These are phyloP conservation scores for Amphimallon solstitiale DNA, from an alignment of 2,888 invertebrate genomes.

Conservation along the genomic window DNA sequence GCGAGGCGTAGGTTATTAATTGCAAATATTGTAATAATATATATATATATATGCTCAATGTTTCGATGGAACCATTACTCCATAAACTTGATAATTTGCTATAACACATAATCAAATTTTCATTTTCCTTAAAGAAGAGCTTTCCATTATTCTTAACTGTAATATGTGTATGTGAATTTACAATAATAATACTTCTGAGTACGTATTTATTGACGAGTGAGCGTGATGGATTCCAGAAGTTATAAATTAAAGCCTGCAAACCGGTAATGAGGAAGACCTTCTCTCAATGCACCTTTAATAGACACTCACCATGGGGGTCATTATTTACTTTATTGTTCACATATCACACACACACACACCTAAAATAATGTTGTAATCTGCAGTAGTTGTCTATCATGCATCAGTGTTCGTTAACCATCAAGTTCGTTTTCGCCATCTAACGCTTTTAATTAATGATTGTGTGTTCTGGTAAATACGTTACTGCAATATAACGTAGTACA, in stretches of 20 bases:
- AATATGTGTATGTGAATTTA: too few relatives aligned
- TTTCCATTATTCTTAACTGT: too few relatives aligned
- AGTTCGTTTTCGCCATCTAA: slow-evolving; percentile 19
- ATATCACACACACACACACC: background rate
- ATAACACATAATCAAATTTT: too few relatives aligned
- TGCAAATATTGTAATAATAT: too few relatives aligned
- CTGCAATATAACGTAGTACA: background rate
- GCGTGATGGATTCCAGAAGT: slow-evolving; percentile 5
- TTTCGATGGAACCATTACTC: too few relatives aligned
- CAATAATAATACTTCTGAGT: too few relatives aligned
- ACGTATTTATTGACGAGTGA: background rate
- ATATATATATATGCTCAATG: too few relatives aligned
- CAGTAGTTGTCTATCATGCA: slow-evolving; percentile 26
- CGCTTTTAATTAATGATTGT: slow-evolving; percentile 30
- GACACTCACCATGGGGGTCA: slow-evolving; percentile 2
- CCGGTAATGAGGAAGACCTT: slow-evolving; percentile 19
- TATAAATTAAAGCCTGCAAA: slow-evolving; percentile 19
- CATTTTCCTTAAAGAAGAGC: too few relatives aligned
- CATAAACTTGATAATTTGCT: too few relatives aligned
- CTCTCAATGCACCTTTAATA: background rate
- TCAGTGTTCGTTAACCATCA: slow-evolving; percentile 27
- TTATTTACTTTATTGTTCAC: slow-evolving; percentile 19
- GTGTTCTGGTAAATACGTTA: slow-evolving; percentile 22
- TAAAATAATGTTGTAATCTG: slow-evolving; percentile 35
- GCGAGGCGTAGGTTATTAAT: too few relatives aligned